Conservation (phyloP, 2,797 vertebrate species). For the Enteromius treurensis region DNA sequence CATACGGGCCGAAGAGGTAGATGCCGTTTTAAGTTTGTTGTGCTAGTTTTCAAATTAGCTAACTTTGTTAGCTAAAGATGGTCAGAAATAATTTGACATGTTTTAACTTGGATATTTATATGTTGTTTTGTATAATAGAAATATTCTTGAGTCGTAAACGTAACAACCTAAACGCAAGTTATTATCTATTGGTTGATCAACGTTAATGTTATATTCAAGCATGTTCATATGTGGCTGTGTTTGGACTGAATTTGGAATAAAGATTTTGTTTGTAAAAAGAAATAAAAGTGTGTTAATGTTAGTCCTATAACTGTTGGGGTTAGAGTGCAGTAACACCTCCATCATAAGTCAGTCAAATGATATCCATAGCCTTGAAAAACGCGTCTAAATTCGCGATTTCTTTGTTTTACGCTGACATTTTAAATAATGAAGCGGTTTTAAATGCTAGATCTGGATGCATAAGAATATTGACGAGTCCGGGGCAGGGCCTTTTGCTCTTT, state of each 20-base stretch:
- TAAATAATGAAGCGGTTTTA: neutral
- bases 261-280: neutral
- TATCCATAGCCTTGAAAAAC: neutral
- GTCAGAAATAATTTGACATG: neutral
- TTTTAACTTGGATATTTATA: neutral
- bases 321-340: neutral
- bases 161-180: too few species aligned
- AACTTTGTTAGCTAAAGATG: neutral
- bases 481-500: neutral
- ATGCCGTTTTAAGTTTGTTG: neutral
- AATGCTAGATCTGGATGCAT: neutral
- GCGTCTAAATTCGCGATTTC: neutral
- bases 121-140: neutral
- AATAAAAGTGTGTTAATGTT: too few species aligned
- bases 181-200: neutral
- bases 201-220: neutral
- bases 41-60: neutral
- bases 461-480: neutral
- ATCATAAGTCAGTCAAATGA: neutral
- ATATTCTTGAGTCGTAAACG: neutral
- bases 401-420: neutral
- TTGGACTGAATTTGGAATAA: neutral
- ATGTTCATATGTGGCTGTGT: neutral
- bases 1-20: conserved; percentile 24
- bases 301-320: too few species aligned